These are phyloP conservation scores for Oncopeltus fasciatus DNA, from an alignment of 1,140 invertebrate genomes.

Conservation along the genomic window DNA sequence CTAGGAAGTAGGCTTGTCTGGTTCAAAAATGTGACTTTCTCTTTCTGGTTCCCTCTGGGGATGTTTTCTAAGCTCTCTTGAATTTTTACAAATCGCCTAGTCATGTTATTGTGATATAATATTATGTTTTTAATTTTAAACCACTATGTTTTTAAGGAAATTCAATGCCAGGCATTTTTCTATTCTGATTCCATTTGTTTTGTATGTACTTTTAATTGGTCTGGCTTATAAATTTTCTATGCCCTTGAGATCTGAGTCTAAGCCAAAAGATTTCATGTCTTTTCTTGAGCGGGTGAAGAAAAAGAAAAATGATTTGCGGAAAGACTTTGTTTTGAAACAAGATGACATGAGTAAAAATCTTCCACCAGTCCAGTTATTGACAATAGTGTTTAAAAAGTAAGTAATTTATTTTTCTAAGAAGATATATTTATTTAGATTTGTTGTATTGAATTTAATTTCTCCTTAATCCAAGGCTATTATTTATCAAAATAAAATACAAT, in stretches of 20 bases:
- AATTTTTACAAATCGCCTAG: neutral
- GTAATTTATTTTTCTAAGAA: neutral
- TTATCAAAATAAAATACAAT: neutral
- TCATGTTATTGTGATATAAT: neutral
- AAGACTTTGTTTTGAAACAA: neutral
- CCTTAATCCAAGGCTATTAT: neutral
- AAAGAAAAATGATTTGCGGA: neutral
- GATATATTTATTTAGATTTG: too few species aligned
- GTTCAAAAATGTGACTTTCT: neutral
- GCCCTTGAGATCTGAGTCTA: conserved; percentile 2
- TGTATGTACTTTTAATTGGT: conserved; percentile 7
- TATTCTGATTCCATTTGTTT: conserved; percentile 4
- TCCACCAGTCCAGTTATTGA: conserved; percentile 9
- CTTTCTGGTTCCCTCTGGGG: neutral
- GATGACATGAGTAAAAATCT: conserved; percentile 2
- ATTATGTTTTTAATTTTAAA: neutral
- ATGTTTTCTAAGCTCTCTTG: neutral
- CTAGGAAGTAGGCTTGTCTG: neutral
- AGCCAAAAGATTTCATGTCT: neutral
- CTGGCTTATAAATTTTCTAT: neutral
- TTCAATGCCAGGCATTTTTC: conserved; percentile 7
- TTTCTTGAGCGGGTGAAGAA: neutral
- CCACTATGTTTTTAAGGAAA: neutral
- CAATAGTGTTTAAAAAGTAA: conserved; percentile 13
- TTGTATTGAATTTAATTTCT: too few species aligned